Conservation (phyloP, 1,140 invertebrate species). For the Pseudachorutes palmiensis region DNA sequence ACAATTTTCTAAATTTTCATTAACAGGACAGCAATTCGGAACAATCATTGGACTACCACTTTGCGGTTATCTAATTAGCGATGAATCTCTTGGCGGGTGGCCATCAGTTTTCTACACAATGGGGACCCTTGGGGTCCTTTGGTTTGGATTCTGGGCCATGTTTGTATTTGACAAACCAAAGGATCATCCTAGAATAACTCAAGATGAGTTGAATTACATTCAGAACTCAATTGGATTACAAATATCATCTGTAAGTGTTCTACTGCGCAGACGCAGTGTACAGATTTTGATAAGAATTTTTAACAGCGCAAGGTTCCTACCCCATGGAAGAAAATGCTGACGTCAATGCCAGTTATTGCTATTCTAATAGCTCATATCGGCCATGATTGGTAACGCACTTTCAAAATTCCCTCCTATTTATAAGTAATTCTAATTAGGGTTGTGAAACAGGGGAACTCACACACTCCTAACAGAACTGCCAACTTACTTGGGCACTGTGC, state of each 20-base stretch:
- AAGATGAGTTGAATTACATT: conserved; percentile 61
- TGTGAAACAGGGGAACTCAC: conserved; percentile 41
- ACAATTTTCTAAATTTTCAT: background rate
- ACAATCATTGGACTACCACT: conserved; percentile 52
- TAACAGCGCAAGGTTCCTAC: conserved; percentile 25
- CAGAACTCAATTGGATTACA: conserved; percentile 30
- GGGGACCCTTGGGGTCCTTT: conserved; percentile 68
- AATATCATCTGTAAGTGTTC: conserved; percentile 12
- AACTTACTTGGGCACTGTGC: conserved; percentile 52
- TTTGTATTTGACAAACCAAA: conserved; percentile 64
- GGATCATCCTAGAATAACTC: conserved; percentile 62
- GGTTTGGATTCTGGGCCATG: conserved; percentile 59
- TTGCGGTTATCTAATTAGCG: conserved; percentile 59
- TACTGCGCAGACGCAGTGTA: background rate
- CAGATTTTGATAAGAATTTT: background rate
- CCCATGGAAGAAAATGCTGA: conserved; percentile 72
- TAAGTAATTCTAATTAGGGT: background rate
- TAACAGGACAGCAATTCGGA: background rate
- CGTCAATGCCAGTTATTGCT: conserved; percentile 79
- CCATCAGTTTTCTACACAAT: conserved; percentile 73
- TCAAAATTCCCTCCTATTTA: background rate
- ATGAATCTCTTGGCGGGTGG: conserved; percentile 55
- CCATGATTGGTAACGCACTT: conserved; percentile 25
- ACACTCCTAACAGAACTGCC: conserved; percentile 57
- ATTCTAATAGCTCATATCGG: conserved; percentile 52